Evolutionary conservation across 92 coral and sea anemone genomes (phyloP).

Genomic region (Zoanthus solanderi): DNA sequence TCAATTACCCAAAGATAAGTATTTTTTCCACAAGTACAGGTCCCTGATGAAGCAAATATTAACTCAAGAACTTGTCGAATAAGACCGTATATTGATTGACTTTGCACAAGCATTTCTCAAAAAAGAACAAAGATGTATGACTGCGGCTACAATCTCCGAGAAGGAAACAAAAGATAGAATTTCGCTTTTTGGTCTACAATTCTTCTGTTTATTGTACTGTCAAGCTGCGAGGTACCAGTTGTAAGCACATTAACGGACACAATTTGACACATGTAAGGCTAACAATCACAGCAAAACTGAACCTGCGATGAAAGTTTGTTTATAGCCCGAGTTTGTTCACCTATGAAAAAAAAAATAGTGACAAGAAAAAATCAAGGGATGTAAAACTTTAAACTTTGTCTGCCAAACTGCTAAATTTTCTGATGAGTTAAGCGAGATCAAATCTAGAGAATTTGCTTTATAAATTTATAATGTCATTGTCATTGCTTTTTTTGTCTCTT

Average conservation of each 20-base stretch:
- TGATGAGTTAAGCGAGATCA: constrained; percentile 39
- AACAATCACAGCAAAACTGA: constrained; percentile 18
- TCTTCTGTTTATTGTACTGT: neutral
- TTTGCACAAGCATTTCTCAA: neutral
- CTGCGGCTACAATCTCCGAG: neutral
- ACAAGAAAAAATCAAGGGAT: neutral
- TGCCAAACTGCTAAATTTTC: neutral
- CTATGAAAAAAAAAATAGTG: constrained; percentile 20
- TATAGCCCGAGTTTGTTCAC: neutral
- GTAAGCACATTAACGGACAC: constrained; percentile 22
- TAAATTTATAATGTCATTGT: constrained; percentile 34
- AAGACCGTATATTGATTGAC: neutral
- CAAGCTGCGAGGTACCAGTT: constrained; percentile 39
- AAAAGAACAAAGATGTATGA: neutral
- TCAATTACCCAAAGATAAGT: neutral
- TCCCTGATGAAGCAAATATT: constrained; percentile 34
- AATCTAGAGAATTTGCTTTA: constrained; percentile 38
- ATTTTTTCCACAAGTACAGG: neutral
- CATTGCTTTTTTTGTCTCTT: neutral
- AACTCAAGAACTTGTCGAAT: neutral
- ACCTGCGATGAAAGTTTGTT: neutral
- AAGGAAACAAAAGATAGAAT: neutral
- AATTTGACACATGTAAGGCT: constrained; percentile 32
- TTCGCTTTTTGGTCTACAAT: constrained; percentile 4
- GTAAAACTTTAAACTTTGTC: neutral